Percentiles rank a stretch among this genome's conserved stretches.
Conservation (phyloP, 2,888 invertebrate species). For the Aporophyla nigra region DNA sequence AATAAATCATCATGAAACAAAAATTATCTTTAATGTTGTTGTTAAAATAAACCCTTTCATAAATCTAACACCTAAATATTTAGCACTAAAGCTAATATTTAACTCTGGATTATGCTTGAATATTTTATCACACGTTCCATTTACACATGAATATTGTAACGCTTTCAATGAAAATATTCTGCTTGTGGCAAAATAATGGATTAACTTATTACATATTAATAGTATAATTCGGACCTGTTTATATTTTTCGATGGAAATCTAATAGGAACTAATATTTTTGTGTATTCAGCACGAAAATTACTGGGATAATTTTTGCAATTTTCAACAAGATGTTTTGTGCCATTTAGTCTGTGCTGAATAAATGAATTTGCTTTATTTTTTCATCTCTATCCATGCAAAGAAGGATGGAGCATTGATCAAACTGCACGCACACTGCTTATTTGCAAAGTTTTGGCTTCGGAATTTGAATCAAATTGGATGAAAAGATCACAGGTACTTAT, state of each 20-base stretch:
- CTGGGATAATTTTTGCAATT: neutral
- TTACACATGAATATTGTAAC: constrained; percentile 45
- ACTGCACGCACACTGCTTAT: neutral
- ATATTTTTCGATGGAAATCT: neutral
- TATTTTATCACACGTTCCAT: constrained; percentile 38
- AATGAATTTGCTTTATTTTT: neutral
- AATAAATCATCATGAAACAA: neutral
- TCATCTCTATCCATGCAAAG: neutral
- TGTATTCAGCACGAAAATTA: too few relatives aligned
- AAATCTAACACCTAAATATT: constrained; percentile 17
- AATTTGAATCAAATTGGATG: neutral
- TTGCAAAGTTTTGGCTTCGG: neutral
- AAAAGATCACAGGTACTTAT: neutral
- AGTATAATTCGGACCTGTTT: constrained; percentile 7
- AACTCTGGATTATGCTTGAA: constrained; percentile 29
- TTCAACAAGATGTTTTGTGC: neutral
- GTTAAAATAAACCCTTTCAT: neutral
- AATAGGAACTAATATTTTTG: neutral
- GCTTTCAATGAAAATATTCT: constrained; percentile 35
- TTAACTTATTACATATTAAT: constrained; percentile 48
- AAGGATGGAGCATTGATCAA: neutral
- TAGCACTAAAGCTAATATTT: constrained; percentile 12
- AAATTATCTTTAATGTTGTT: neutral
- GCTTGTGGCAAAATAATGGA: constrained; percentile 48
- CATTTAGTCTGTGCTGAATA: neutral